Evolutionary conservation across 2,888 invertebrate species (phyloP), one percentile per base, ranked within the genome.

Genomic region (Eristalis intricaria): DNA sequence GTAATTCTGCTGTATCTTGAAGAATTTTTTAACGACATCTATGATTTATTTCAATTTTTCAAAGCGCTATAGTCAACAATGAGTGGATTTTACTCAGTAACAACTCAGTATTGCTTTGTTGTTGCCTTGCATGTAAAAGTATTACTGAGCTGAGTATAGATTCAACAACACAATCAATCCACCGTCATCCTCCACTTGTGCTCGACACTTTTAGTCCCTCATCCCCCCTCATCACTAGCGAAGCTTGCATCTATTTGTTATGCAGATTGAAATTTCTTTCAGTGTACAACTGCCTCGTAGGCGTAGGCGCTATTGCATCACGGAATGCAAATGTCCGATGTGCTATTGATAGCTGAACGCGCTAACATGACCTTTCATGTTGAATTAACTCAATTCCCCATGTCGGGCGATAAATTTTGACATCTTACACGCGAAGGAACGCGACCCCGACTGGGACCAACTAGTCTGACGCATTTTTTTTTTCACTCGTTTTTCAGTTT

Each of bases 331-430:
- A 66, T 75, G 23, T 64, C 74, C 22, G 73, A 61, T 56, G 40
- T 60, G 78, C 70, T 78, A 75, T 64, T 78, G 75, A 83, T 86
- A 86, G 86, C 83, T 79, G 83, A 86, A 78, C 63, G 83, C 86
- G 86, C 75, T 68, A 86, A 86, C 84, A 84, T 87, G 84, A 87
- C 87, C 87, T 87, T 87, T 87, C 84, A 84, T 84, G 84, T 87
- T 84, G 79, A 84, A 87, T 84, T 87, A 87, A 87, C 79, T 80
- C 76, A 75, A 73, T 84, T 76, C 76, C 58, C 76, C 61, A 43
- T 64, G 80, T 70, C 56, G 43, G 71, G 66, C 87, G 84, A 87
- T 87, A 84, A 87, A 84, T 84, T 84, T 73, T 83, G 86, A 87
- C 84, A 87, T 83, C 76, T 71, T 76, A 73, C 87, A 87, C 76